Evolutionary conservation across 1,140 invertebrate genomes (phyloP).

Genomic region (Ips typographus): DNA sequence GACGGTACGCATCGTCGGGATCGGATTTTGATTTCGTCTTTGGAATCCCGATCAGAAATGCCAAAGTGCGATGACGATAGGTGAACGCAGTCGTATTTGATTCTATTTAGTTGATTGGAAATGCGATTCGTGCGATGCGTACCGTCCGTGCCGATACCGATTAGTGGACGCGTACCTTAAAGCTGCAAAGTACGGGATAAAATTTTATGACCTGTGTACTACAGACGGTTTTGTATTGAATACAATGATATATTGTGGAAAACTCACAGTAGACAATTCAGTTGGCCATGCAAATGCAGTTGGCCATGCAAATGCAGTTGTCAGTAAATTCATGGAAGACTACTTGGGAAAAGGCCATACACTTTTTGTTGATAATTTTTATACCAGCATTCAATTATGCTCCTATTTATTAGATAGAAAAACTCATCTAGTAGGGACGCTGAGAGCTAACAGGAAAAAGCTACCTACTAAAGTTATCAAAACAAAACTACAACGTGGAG

Average conservation of each 20-base stretch:
- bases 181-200: slow-evolving; percentile 46
- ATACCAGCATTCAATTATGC: slow-evolving; percentile 51
- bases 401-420: slow-evolving; percentile 48
- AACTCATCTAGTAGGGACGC: slow-evolving; percentile 54
- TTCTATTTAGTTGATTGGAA: no score
- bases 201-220: slow-evolving; percentile 43
- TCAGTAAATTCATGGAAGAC: not conserved
- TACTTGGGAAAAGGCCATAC: not conserved
- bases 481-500: slow-evolving; percentile 49
- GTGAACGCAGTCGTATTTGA: no score
- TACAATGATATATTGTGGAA: slow-evolving; percentile 4
- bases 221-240: not conserved
- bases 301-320: not conserved
- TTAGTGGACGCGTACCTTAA: slow-evolving; percentile 24
- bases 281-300: no score
- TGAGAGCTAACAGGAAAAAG: slow-evolving; percentile 49
- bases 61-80: no score
- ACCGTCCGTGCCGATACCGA: no score
- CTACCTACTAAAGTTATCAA: slow-evolving; percentile 47
- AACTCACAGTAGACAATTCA: not conserved
- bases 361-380: slow-evolving; percentile 44
- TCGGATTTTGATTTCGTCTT: no score
- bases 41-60: no score
- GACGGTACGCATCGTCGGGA: no score
- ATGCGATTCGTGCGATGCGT: no score